These are phyloP conservation scores for Myotis brandtii DNA, from an alignment of 2,113 vertebrate genomes.

Conservation along the genomic window DNA sequence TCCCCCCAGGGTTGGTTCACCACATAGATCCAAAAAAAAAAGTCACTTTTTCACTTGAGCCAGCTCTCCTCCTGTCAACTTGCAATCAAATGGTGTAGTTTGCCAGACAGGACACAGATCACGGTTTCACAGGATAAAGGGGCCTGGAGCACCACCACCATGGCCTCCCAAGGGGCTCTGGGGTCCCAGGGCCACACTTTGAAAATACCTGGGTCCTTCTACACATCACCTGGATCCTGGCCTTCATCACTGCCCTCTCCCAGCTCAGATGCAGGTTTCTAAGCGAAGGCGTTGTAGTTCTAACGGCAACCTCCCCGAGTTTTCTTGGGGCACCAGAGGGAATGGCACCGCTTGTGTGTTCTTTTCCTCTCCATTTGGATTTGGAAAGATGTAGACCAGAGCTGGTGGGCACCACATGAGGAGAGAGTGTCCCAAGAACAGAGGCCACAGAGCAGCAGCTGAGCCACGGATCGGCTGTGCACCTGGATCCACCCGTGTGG, in stretches of 20 bases:
- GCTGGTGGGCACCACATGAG: neutral
- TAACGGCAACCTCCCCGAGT: neutral
- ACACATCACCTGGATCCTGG: too few species aligned
- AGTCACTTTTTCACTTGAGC: neutral
- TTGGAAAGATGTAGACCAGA: neutral
- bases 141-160: too few species aligned
- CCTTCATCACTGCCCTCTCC: neutral
- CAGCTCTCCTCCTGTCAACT: neutral
- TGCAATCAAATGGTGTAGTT: neutral
- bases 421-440: neutral
- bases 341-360: neutral
- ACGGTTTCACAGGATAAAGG: neutral
- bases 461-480: too few species aligned
- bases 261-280: neutral
- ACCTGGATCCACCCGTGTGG: neutral
- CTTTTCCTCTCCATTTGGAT: neutral
- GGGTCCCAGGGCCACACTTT: neutral
- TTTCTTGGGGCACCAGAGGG: neutral
- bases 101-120: neutral
- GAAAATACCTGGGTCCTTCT: neutral
- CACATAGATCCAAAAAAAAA: neutral
- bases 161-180: rapidly evolving
- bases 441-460: neutral
- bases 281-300: neutral
- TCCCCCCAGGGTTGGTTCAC: neutral